Conservation (phyloP, 2,113 vertebrate genomes). For the Poicephalus gulielmi region DNA sequence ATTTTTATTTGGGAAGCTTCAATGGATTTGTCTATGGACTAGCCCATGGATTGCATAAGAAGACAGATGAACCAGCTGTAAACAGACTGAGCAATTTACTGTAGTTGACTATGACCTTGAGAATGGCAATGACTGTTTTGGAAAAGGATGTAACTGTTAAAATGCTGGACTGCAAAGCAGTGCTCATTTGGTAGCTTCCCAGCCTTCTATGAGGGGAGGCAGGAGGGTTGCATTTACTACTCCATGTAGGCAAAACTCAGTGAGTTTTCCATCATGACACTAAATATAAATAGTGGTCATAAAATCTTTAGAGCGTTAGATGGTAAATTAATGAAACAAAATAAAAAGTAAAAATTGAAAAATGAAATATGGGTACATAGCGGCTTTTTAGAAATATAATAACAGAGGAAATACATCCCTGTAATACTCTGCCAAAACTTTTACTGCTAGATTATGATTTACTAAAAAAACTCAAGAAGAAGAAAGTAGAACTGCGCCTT, state of each 20-base stretch:
- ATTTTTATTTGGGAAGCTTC: background rate
- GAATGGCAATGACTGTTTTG: background rate
- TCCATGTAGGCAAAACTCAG: background rate
- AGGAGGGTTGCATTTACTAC: background rate
- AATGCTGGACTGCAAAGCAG: background rate
- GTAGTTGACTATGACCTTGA: background rate
- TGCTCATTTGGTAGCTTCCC: background rate
- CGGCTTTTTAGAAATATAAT: constrained; percentile 14
- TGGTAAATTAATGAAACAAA: constrained; percentile 53
- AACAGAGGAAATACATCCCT: background rate
- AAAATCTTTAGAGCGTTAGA: background rate
- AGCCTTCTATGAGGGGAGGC: background rate
- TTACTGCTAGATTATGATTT: constrained; percentile 30
- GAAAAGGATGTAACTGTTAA: background rate
- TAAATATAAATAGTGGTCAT: background rate
- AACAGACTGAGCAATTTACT: background rate
- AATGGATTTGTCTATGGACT: background rate
- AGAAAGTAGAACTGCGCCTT: background rate
- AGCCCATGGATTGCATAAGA: background rate
- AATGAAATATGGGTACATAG: constrained; percentile 17
- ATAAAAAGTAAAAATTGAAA: constrained; percentile 34
- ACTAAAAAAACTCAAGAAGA: background rate
- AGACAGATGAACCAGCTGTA: background rate
- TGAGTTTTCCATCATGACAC: background rate
- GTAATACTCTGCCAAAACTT: constrained; percentile 19